These are phyloP conservation scores for Mya arenaria DNA, from an alignment of 1,140 invertebrate genomes.

Conservation along the genomic window DNA sequence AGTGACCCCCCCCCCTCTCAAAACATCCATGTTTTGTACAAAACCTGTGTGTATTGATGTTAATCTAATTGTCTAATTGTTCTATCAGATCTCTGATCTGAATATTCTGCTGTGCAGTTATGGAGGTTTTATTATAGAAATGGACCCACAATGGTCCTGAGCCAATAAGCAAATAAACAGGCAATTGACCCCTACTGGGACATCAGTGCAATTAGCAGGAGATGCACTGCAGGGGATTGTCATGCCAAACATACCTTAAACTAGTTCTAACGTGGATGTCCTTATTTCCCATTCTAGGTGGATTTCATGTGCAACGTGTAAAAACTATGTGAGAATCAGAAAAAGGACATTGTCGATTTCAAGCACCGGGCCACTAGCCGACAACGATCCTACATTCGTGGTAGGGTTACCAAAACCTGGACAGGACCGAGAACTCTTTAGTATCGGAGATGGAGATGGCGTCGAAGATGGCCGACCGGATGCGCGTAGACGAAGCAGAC, in stretches of 20 bases:
- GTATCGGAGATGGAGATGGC: constrained; percentile 39
- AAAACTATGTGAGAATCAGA: neutral
- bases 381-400: constrained; percentile 29
- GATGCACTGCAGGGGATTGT: neutral
- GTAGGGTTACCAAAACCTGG: neutral
- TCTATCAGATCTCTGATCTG: too few species aligned
- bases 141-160: too few species aligned
- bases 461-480: constrained; percentile 30
- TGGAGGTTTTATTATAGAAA: neutral
- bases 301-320: neutral
- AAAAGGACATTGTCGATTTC: constrained; percentile 15
- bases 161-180: too few species aligned
- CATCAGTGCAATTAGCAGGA: neutral
- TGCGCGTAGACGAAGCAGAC: neutral
- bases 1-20: too few species aligned
- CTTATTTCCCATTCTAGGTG: neutral
- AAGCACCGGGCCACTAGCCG: constrained; percentile 7
- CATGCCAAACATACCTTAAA: neutral
- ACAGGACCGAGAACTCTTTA: constrained; percentile 32
- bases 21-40: too few species aligned
- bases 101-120: neutral
- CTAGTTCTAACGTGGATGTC: neutral
- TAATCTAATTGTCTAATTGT: too few species aligned
- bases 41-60: too few species aligned
- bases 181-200: too few species aligned